Base-by-base conservation (phyloP, 2,797 vertebrate genomes). In the Nannoperca australis region DNA sequence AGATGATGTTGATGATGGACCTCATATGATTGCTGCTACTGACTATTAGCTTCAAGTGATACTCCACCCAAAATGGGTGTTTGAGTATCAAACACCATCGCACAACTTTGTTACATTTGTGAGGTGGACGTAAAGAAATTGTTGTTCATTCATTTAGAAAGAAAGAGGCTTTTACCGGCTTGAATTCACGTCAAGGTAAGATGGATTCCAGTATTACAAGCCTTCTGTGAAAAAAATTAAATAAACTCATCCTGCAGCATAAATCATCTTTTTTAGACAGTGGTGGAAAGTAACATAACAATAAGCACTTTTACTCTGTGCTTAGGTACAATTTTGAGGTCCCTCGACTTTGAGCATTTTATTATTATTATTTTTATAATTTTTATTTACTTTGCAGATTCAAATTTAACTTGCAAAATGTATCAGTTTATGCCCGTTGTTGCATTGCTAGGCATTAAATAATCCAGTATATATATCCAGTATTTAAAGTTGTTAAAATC, bases 1-100 rank as follows among this genome's bases (percentile, higher is more conserved):
- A 56, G 66, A 85, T 76, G 69, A 77, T 81, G 53, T 15, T 65
- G 78, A 70, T 64, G 44, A 32, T 60, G 36, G 32, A 84, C 67
- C 75, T 86, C 63, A 11, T 61, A 49, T 32, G 36, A 70, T 51
- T 3, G 20, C 72, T 67, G 50, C 44, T 50, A 0, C n/a, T 3
- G 9, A n/a, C 38, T 0, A 12, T 78, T 22, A 40, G 12, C 13
- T 56, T 45, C 6, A 59, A 60, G 64, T 24, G 34, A 69, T 4
- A 32, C 42, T 32, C 15, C 49, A 53, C 22, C 20, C 7, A 2
- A 27, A 32, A 38, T 45, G 1, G 18, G 9, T 9, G 65, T 22
- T 7, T 8, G 1, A 47, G n/a, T 2, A 17, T 64, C 30, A 32
- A 61, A 65, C 5, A 45, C 47, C 8, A 3, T 24, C 9, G 15